A percentile compares a stretch with the other conserved stretches of the same genome.
Evolutionary conservation across 2,113 vertebrate species (phyloP).

Genomic region (Labeo catla): DNA sequence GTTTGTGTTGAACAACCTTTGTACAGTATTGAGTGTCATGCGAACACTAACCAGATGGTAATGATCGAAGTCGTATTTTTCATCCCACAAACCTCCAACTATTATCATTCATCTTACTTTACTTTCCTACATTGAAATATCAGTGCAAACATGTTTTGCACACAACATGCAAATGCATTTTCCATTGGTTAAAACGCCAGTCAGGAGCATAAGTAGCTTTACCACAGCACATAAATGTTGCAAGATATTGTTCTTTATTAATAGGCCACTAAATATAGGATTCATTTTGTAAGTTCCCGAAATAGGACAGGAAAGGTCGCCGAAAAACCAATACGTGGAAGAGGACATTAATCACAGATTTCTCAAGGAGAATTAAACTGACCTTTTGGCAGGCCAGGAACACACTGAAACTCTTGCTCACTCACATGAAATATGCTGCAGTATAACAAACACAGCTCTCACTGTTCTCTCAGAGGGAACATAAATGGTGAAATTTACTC

Average conservation of each 20-base stretch:
- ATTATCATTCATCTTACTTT: conserved; percentile 7
- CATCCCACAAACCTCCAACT: not conserved
- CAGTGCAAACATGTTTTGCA: conserved; percentile 2
- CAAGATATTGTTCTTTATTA: conserved; percentile 38
- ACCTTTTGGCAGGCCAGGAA: conserved; percentile 48
- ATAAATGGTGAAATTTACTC: conserved; percentile 14
- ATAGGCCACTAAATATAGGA: conserved; percentile 39
- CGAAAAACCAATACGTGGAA: conserved; percentile 40
- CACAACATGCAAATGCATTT: not conserved
- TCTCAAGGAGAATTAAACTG: conserved; percentile 54
- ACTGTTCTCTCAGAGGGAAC: conserved; percentile 3
- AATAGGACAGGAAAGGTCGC: conserved; percentile 46
- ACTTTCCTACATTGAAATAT: not conserved
- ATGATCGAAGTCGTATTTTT: not conserved
- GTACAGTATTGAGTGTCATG: not conserved
- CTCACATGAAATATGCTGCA: conserved; percentile 30
- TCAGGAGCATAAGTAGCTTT: not conserved
- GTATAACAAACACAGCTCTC: conserved; percentile 27
- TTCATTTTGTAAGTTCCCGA: conserved; percentile 24
- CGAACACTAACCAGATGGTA: not conserved
- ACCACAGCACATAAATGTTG: conserved; percentile 19
- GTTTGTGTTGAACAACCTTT: not conserved
- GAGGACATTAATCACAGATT: conserved; percentile 54
- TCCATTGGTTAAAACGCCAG: not conserved
- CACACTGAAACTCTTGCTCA: conserved; percentile 34